Conservation (phyloP, 1,140 invertebrate genomes). For the Drosophila miranda region DNA sequence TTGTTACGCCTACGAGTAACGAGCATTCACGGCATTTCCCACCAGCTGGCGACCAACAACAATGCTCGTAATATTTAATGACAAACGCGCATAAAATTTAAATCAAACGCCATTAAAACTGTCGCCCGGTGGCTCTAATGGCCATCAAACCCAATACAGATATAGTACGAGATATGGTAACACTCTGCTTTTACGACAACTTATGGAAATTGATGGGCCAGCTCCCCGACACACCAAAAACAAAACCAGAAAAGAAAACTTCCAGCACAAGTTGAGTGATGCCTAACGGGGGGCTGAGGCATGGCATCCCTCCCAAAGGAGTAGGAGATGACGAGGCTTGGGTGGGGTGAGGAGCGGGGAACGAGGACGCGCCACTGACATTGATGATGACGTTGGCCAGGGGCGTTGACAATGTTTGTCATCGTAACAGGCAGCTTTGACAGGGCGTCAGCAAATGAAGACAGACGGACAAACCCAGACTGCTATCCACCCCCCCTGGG, state of each 20-base stretch:
- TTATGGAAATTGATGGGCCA: slow-evolving; percentile 76
- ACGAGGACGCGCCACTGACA: slow-evolving; percentile 50
- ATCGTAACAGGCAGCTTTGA: slow-evolving; percentile 50
- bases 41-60: slow-evolving; percentile 56
- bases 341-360: neutral
- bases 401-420: slow-evolving; percentile 77
- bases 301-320: neutral
- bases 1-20: slow-evolving; percentile 18
- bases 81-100: slow-evolving; percentile 72
- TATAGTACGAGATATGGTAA: slow-evolving; percentile 48
- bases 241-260: slow-evolving; percentile 52
- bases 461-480: slow-evolving; percentile 29
- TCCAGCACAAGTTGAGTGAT: slow-evolving; percentile 66
- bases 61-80: slow-evolving; percentile 64
- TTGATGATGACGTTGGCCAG: slow-evolving; percentile 74
- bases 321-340: neutral
- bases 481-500: no score
- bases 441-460: slow-evolving; percentile 60
- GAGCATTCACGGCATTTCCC: slow-evolving; percentile 27
- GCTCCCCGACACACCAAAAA: slow-evolving; percentile 33
- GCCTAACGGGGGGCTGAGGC: slow-evolving; percentile 15
- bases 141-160: slow-evolving; percentile 43
- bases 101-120: slow-evolving; percentile 70
- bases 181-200: slow-evolving; percentile 74
- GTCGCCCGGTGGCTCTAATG: slow-evolving; percentile 60